Evolutionary conservation across 2,888 invertebrate genomes (phyloP), one percentile per base, ranked within the genome.

Genomic region (Ophonus ardosiacus): DNA sequence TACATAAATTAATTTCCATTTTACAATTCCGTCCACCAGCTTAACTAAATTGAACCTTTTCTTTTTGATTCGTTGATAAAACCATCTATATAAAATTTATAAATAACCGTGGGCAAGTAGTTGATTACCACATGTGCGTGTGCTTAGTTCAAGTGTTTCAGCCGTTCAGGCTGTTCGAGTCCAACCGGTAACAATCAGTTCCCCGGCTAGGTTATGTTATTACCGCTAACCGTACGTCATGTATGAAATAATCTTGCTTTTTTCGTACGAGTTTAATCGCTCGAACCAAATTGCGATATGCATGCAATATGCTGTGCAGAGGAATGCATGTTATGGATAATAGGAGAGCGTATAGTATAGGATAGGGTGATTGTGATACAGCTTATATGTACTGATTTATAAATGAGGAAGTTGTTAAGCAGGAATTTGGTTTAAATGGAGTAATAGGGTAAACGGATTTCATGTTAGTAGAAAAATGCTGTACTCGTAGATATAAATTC

Each of bases 131-230:
- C 38, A 68, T 68, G 78, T 78, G 56, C 56, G 78, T 78, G 17
- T 78, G 18, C 31, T 51, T 51, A 51, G 31, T 31, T 31, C 3
- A 31, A 31, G 43, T 51, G 43, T 51, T 51, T 83, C 43, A 83
- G 63, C 65, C 81, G 81, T 81, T 81, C 81, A 65, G 31, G 63
- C 65, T 63, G 81, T 81, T 81, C 81, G 63, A 63, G 81, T 81
- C 74, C 74, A 83, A 71, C 83, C 38, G 74, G 74, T 83, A 83
- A 83, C 83, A 74, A 83, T 83, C 83, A 76, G 83, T 83, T 83
- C 17, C 57, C 61, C 17, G 13, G 31, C 74, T 38, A 83, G 38
- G 74, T 51, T 59, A 61, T 83, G 59, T 83, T 76, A 83, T 83
- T 83, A 83, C 43, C 56, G 83, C 74, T 82, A 82, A 82, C 83